Evolutionary conservation across 1,140 invertebrate genomes (phyloP).

Genomic region (Melitaea cinxia): DNA sequence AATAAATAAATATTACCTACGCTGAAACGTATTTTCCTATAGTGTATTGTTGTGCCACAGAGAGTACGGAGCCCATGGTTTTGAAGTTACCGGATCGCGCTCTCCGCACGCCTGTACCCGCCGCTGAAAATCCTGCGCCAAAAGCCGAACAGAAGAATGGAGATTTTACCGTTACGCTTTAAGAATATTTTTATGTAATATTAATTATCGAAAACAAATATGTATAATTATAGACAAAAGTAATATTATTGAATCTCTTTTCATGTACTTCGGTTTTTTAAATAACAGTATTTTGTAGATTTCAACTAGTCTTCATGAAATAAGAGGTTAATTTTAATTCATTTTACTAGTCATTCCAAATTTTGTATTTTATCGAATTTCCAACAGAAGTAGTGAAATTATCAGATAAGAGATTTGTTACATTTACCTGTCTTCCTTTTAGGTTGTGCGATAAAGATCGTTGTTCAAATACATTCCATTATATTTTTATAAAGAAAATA

Average conservation of each 20-base stretch:
- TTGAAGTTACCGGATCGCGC: slow-evolving; percentile 66
- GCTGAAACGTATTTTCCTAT: not conserved
- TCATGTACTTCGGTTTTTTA: not conserved
- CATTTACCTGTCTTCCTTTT: slow-evolving; percentile 11
- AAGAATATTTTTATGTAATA: slow-evolving; percentile 28
- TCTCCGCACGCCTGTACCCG: slow-evolving; percentile 31
- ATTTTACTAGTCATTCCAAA: slow-evolving; percentile 12
- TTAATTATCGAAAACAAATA: not conserved
- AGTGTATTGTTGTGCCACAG: slow-evolving; percentile 69
- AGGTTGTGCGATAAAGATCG: slow-evolving; percentile 18
- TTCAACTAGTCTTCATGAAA: not conserved
- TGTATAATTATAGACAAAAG: not conserved
- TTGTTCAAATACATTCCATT: slow-evolving; percentile 32
- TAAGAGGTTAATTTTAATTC: not conserved
- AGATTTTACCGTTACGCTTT: slow-evolving; percentile 73
- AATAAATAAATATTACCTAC: no score
- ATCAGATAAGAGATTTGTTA: not conserved
- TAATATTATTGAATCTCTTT: not conserved
- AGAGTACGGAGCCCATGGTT: slow-evolving; percentile 66
- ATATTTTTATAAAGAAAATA: slow-evolving; percentile 15
- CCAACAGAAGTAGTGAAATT: slow-evolving; percentile 7
- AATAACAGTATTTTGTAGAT: not conserved
- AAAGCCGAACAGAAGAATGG: slow-evolving; percentile 70
- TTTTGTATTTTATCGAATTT: not conserved
- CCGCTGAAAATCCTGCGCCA: slow-evolving; percentile 28